Evolutionary conservation across 2,113 vertebrate species (phyloP), one percentile per base, ranked within the genome.

Genomic region (Embiotoca jacksoni): DNA sequence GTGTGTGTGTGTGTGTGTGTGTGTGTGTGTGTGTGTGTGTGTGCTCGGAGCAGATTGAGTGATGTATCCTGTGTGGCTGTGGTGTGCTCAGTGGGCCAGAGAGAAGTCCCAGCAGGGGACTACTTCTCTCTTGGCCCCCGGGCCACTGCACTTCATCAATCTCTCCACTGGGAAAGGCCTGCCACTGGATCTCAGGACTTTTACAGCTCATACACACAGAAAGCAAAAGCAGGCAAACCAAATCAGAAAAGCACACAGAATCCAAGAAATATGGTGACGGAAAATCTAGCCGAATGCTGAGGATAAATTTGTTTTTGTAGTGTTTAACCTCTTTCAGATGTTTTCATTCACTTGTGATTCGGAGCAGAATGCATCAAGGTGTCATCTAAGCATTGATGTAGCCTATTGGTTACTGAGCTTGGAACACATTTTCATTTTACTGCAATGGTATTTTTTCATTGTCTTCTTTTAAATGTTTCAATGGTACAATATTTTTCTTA

Each of bases 81-180:
- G 80, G 77, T 91, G 92, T 87, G 83, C 93, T 92, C 93, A 93
- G 92, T 88, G 87, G 92, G 92, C 83, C 83, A 90, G 87, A 85
- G 88, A 91, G 88, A 93, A 94, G 87, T 94, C 92, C 90, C 90
- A 86, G 90, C 89, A 92, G 93, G 94, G 91, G 82, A 88, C 87
- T 71, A 57, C 86, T 82, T 75, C 83, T 86, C 89, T 83, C 77
- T 69, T 74, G 77, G 85, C 89, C 84, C 81, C 66, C 35, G 11
- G 81, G 85, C 85, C 83, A 80, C 89, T 83, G 85, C 89, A 92
- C 89, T 92, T 89, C 88, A 93, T 93, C 89, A 91, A 91, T 92
- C 91, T 92, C 73, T 88, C 85, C 77, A 77, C 81, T 92, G 86
- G 88, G 91, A 93, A 90, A 89, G 75, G 75, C 71, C 74, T 82